These are phyloP conservation scores for Rafetus swinhoei DNA, from an alignment of 2,113 vertebrate species.

Conservation along the genomic window DNA sequence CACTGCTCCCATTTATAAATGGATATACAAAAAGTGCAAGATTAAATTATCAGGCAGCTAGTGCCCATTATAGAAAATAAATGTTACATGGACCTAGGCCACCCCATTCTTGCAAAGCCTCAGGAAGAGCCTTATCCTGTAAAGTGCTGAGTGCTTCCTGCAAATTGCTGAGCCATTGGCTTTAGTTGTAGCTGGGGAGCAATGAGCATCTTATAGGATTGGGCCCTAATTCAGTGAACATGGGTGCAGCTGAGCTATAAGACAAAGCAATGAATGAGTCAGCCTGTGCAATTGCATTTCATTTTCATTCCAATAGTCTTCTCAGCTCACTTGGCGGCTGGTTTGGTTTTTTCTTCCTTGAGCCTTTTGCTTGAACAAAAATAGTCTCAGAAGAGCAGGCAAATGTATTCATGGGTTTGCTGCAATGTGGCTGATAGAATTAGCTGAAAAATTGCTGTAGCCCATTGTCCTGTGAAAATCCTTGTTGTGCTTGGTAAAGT, in stretches of 20 bases:
- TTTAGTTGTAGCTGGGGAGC: background rate
- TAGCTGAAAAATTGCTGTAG: constrained; percentile 57
- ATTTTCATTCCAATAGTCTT: constrained; percentile 68
- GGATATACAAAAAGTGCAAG: constrained; percentile 36
- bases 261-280: constrained; percentile 51
- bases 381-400: constrained; percentile 25
- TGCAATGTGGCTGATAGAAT: constrained; percentile 59
- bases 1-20: constrained; percentile 47
- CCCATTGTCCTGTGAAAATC: constrained; percentile 56
- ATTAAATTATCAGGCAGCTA: constrained; percentile 39
- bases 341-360: constrained; percentile 8
- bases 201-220: constrained; percentile 14
- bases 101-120: background rate
- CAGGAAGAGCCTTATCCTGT: background rate
- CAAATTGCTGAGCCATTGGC: background rate
- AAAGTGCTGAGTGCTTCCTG: background rate
- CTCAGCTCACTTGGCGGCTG: constrained; percentile 57
- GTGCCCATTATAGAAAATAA: background rate
- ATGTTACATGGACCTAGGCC: constrained; percentile 21
- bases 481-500: constrained; percentile 53
- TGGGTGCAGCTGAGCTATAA: constrained; percentile 28
- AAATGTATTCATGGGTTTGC: constrained; percentile 69
- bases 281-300: constrained; percentile 59
- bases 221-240: constrained; percentile 13
- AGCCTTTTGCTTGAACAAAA: constrained; percentile 65